Base-by-base conservation (phyloP, 2,113 vertebrate species). In the Lophius piscatorius region DNA sequence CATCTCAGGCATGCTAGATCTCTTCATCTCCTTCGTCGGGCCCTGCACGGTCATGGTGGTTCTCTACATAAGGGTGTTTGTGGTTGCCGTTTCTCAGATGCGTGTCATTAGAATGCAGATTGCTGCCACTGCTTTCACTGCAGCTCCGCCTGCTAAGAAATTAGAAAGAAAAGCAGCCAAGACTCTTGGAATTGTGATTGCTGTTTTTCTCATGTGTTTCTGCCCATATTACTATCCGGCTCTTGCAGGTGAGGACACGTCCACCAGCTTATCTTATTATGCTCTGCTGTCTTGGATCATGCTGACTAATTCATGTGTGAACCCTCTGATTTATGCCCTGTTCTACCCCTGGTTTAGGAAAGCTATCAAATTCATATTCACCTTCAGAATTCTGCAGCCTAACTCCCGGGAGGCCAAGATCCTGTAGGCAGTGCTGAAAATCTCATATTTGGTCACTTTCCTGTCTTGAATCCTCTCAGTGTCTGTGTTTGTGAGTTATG, bases 311-410 rank as follows among this genome's bases (percentile, higher is more conserved):
- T 80, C 84, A 0, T 68, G 75, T 28, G 1, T 70, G 0, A 89
- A 86, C 50, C 83, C 78, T 20, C 40, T 88, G 11, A 70, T 80
- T 7, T 86, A 76, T 33, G 61, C 56, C 14, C 21, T 85, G 7
- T 85, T 85, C 58, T 85, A 87, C 57, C 49, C 35, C 20, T 87
- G 85, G 80, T 85, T 85, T 51, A 78, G 68, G 33, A 81, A 55
- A 63, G 58, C 78, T 3, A 60, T 48, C 9, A 86, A 59, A 74
- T 22, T 69, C 42, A 81, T 89, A 68, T 31, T 94, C 5, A 82
- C 74, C 2, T 49, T 82, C 1, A 52, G 4, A 55, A 63, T 81
- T 16, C 55, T 72, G 36, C 40, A 63, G 49, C 23, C 33, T 28
- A 5, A 50, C 21, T 76, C 71, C 2, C 9, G 8, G 14, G 23